Evolutionary conservation across 2,888 invertebrate genomes (phyloP), one percentile per base, ranked within the genome.

Genomic region (Resseliella maxima): DNA sequence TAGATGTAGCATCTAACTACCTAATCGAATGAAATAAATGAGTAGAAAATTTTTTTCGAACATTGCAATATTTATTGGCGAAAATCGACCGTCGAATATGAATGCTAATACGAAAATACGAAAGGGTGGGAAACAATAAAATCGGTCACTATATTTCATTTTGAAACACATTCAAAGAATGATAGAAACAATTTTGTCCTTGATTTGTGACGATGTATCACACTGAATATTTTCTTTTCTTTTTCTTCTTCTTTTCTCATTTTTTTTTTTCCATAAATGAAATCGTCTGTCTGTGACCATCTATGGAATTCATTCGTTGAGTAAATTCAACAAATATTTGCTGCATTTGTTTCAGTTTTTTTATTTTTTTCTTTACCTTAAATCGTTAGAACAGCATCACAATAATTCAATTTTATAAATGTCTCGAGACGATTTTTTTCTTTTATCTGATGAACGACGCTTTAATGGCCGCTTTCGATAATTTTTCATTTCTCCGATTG

Each of bases 401-500:
- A 85, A 85, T 41, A 46, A 31, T 85, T 15, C 46, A 85, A 27
- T 41, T 85, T 46, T 85, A 45, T 15, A 85, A 85, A 38, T 46
- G 45, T 45, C 45, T 85, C 24, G 45, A 85, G 45, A 85, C 46
- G 45, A 85, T 41, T 85, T 45, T 85, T 41, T 85, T 85, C 38
- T 45, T 85, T 45, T 45, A 85, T 45, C 45, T 45, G 85, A 45
- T 18, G 85, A 85, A 85, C 45, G 85, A 85, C 85, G 85, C 85
- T 85, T 85, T 85, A 45, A 45, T 45, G 85, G 85, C 85, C 45
- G 85, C 85, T 85, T 45, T 38, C 85, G 85, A 85, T 45, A 45
- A 85, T 85, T 85, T 85, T 85, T 85, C 85, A 85, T 85, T 85
- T 46, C 46, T 45, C 46, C 45, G 85, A 85, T 83, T 83, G 83